Conservation (phyloP, 1,140 invertebrate species). For the Lysiphlebus fabarum region DNA sequence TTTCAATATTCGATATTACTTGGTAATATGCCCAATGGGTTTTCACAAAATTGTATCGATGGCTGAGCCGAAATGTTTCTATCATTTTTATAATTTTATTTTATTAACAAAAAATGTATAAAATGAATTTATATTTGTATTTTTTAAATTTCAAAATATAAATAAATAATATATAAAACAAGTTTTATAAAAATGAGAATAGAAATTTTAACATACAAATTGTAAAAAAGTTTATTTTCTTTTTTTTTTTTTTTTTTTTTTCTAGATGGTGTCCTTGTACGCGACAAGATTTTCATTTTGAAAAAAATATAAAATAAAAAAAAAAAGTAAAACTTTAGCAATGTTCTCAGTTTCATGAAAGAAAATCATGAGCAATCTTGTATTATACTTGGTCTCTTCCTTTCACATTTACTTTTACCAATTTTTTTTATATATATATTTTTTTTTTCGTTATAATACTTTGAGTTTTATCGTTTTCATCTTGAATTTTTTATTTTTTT, state of each 20-base stretch:
- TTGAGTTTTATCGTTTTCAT: background rate
- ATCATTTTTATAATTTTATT: no score
- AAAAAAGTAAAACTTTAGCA: background rate
- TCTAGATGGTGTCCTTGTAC: background rate
- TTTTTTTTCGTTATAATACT: background rate
- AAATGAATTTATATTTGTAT: no score
- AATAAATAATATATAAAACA: background rate
- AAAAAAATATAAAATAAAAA: background rate
- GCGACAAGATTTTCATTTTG: conserved; percentile 6
- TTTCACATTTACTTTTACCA: no score
- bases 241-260: conserved; percentile 1
- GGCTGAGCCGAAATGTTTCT: no score
- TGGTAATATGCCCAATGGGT: conserved; percentile 10
- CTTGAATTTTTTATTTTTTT: conserved; percentile 1
- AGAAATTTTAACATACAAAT: conserved; percentile 21
- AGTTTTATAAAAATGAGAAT: background rate
- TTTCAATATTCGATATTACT: conserved; percentile 18
- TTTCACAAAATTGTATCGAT: conserved; percentile 1
- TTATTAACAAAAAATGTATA: no score
- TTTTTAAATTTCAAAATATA: background rate
- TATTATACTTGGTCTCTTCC: background rate
- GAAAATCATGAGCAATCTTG: conserved; percentile 5
- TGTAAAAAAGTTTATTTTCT: conserved; percentile 3
- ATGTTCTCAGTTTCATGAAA: background rate
- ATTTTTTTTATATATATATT: background rate